These are phyloP conservation scores for Hormiphora californensis DNA, from an alignment of 37 sponge, comb jelly and placozoan genomes.

Conservation along the genomic window DNA sequence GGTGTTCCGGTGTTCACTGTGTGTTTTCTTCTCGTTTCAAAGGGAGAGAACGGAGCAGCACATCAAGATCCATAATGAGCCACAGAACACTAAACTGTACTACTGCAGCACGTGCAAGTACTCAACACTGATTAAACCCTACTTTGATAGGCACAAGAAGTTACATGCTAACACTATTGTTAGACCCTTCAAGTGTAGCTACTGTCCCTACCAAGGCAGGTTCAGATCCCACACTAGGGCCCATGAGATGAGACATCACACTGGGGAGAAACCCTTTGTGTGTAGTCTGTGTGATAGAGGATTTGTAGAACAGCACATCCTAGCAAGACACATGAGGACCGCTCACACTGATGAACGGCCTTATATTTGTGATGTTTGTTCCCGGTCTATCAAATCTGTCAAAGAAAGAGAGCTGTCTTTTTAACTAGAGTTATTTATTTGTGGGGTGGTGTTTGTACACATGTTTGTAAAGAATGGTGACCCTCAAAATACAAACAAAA, in stretches of 20 bases:
- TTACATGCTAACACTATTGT: slow-evolving; percentile 29
- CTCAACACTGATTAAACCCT: slow-evolving; percentile 15
- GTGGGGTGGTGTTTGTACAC: too few species aligned
- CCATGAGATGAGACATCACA: slow-evolving; percentile 53
- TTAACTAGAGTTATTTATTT: too few species aligned
- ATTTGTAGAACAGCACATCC: slow-evolving; percentile 45
- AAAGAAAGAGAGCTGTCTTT: too few species aligned
- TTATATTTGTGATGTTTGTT: slow-evolving; percentile 50
- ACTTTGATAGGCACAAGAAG: slow-evolving; percentile 37
- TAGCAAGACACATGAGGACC: slow-evolving; percentile 41
- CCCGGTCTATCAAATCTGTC: too few species aligned
- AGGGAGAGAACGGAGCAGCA: slow-evolving; percentile 40
- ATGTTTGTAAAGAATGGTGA: too few species aligned
- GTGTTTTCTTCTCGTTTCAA: slow-evolving; percentile 47
- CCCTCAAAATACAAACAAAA: too few species aligned
- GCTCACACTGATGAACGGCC: slow-evolving; percentile 50
- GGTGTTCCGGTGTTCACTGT: slow-evolving; percentile 52
- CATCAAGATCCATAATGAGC: slow-evolving; percentile 42
- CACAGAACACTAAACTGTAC: slow-evolving; percentile 44
- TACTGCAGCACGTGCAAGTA: slow-evolving; percentile 42
- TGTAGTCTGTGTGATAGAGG: slow-evolving; percentile 53
- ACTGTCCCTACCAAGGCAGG: slow-evolving; percentile 30
- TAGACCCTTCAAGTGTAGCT: slow-evolving; percentile 48
- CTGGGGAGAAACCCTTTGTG: slow-evolving; percentile 37
- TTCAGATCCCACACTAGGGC: slow-evolving; percentile 54